These are phyloP conservation scores for Suricata suricatta DNA, from an alignment of 2,113 vertebrate genomes.

Conservation along the genomic window DNA sequence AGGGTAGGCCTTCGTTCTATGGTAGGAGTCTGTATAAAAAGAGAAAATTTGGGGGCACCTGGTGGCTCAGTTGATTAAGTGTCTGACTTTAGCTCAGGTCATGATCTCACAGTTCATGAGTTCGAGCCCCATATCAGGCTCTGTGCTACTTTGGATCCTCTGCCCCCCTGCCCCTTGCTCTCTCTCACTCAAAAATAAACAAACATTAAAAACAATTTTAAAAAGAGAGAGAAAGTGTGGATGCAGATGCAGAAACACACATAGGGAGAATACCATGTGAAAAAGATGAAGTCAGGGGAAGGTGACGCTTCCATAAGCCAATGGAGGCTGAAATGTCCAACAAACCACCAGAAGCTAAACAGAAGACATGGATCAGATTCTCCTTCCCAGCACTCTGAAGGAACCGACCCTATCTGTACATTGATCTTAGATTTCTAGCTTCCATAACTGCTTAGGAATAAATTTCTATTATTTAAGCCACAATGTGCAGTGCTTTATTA, in stretches of 20 bases:
- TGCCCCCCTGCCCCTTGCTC: no score
- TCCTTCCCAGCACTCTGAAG: neutral
- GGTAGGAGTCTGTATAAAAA: neutral
- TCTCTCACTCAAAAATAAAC: no score
- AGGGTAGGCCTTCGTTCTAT: neutral
- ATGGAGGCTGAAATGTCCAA: neutral
- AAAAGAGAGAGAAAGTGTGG: neutral
- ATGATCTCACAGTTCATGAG: no score
- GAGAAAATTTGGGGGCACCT: neutral
- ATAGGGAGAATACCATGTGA: accelerated
- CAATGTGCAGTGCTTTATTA: neutral
- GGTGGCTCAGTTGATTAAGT: no score
- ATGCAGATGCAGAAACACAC: neutral
- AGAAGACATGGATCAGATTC: neutral
- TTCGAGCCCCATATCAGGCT: no score
- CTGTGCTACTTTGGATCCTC: no score
- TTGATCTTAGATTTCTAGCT: neutral
- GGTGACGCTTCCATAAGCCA: neutral
- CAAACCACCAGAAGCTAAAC: neutral
- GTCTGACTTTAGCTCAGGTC: no score
- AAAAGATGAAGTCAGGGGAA: neutral
- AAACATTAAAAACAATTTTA: no score
- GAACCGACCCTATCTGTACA: neutral
- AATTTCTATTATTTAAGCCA: neutral
- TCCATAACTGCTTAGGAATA: neutral